These are phyloP conservation scores for Thymallus thymallus DNA, from an alignment of 2,113 vertebrate genomes.

Conservation along the genomic window DNA sequence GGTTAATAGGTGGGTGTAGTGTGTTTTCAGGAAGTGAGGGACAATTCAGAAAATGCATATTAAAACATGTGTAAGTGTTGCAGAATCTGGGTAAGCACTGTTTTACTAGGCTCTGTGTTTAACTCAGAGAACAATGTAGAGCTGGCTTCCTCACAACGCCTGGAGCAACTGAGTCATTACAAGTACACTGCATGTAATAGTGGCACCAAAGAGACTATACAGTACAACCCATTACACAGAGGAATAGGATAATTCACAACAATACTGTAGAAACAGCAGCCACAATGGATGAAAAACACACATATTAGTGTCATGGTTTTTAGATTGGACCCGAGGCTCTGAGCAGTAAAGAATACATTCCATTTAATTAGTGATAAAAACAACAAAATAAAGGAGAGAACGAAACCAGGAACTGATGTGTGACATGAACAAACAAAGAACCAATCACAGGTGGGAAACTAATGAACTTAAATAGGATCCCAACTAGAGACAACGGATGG, in stretches of 20 bases:
- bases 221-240: neutral
- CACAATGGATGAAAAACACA: constrained; percentile 3
- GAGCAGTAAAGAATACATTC: too few species aligned
- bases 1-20: neutral
- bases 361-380: too few species aligned
- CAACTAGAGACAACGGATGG: too few species aligned
- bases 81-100: constrained; percentile 6
- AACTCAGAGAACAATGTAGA: neutral
- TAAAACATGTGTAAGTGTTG: neutral
- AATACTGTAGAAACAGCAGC: constrained; percentile 10
- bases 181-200: neutral
- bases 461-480: too few species aligned
- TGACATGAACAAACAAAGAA: too few species aligned
- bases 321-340: too few species aligned
- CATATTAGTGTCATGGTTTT: too few species aligned
- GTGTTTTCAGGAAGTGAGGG: neutral
- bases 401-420: too few species aligned
- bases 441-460: too few species aligned
- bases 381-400: too few species aligned
- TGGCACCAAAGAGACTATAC: too few species aligned
- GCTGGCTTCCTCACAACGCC: constrained; percentile 23
- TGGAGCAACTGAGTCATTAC: constrained; percentile 39
- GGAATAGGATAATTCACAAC: neutral
- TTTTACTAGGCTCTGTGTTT: constrained; percentile 4
- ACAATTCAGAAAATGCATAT: neutral